phyloP scores from a whole-genome alignment of 2,888 invertebrate species.

The Hirtodrosophila duncani region DNA sequence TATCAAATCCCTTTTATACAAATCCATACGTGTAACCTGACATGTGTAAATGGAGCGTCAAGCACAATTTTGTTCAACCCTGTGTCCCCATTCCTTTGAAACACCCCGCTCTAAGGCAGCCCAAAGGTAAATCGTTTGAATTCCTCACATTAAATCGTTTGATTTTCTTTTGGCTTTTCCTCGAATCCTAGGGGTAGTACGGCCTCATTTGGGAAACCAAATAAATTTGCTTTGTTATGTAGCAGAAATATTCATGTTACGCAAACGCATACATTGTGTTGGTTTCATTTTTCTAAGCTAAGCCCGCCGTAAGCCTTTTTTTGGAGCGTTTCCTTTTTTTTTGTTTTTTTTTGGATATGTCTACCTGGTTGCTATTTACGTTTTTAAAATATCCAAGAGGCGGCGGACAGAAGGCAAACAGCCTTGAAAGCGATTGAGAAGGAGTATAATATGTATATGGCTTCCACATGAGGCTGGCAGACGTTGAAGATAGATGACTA shows the following conservation, averaged over 20 bases:
- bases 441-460: too few relatives aligned
- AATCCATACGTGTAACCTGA: slow-evolving; percentile 49
- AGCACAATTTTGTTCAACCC: slow-evolving; percentile 22
- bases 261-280: slow-evolving; percentile 47
- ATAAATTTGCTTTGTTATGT: slow-evolving; percentile 62
- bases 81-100: slow-evolving; percentile 5
- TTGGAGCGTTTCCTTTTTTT: slow-evolving; percentile 4
- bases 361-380: slow-evolving; percentile 29
- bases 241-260: slow-evolving; percentile 58
- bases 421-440: too few relatives aligned
- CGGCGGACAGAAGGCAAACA: too few relatives aligned
- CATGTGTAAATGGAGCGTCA: slow-evolving; percentile 54
- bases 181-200: slow-evolving; percentile 18
- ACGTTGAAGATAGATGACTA: too few relatives aligned
- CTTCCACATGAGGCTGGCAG: too few relatives aligned
- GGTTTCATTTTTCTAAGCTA: slow-evolving; percentile 26
- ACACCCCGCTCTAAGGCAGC: background rate
- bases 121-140: slow-evolving; percentile 58
- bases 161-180: slow-evolving; percentile 33
- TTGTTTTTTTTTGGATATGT: slow-evolving; percentile 7
- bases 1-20: slow-evolving; percentile 58
- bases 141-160: slow-evolving; percentile 64
- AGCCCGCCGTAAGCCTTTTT: slow-evolving; percentile 28
- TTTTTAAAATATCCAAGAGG: too few relatives aligned
- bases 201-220: slow-evolving; percentile 54